Conservation (phyloP, 2,797 vertebrate genomes). For the Vipera ursinii region DNA sequence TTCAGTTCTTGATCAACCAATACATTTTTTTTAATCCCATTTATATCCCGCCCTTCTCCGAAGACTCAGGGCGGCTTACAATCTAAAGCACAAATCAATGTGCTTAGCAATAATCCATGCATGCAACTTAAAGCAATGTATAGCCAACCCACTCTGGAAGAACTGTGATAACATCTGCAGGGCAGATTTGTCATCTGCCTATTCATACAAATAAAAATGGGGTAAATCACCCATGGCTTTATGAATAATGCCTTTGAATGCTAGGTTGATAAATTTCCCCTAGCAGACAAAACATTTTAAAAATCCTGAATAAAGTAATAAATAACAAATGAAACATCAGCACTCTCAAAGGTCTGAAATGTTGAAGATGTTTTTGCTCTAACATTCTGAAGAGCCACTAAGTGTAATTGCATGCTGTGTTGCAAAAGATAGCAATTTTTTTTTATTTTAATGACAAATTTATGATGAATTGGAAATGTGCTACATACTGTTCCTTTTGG, state of each 20-base stretch:
- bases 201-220: slow-evolving; percentile 1
- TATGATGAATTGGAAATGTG: slow-evolving; percentile 26
- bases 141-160: background rate
- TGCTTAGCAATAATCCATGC: background rate
- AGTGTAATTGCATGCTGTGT: slow-evolving; percentile 8
- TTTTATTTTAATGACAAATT: slow-evolving; percentile 16
- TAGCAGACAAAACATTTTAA: slow-evolving; percentile 9
- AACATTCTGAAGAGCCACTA: slow-evolving; percentile 27
- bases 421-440: background rate
- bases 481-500: background rate
- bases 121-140: background rate
- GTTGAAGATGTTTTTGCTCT: slow-evolving; percentile 22
- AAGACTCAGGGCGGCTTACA: too few relatives aligned
- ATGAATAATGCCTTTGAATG: slow-evolving; percentile 8
- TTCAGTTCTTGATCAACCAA: background rate
- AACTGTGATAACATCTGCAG: background rate
- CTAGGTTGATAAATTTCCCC: background rate
- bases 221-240: background rate
- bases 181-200: background rate
- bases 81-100: too few relatives aligned
- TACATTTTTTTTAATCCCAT: too few relatives aligned
- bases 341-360: slow-evolving; percentile 21
- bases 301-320: slow-evolving; percentile 17
- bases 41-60: too few relatives aligned
- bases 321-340: slow-evolving; percentile 18